A percentile compares a stretch with the other conserved stretches of the same genome.
Conservation (phyloP, 2,888 invertebrate genomes). For the Eristalis arbustorum region DNA sequence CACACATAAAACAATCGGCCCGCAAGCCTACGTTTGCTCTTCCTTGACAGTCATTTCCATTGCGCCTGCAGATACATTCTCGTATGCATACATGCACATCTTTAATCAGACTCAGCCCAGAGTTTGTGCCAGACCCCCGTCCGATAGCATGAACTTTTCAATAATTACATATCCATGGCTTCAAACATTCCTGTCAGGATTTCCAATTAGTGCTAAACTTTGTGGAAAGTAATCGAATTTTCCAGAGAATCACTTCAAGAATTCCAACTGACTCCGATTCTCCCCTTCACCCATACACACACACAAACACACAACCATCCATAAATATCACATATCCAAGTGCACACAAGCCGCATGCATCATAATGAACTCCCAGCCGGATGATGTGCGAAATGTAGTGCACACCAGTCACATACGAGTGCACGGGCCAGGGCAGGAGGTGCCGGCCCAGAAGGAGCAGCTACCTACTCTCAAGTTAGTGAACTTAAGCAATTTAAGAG, state of each 20-base stretch:
- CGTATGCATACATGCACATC: slow-evolving; percentile 3
- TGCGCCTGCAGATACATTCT: neutral
- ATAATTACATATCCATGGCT: slow-evolving; percentile 72
- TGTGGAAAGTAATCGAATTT: slow-evolving; percentile 73
- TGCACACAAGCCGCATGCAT: slow-evolving; percentile 36
- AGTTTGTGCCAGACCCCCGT: slow-evolving; percentile 30
- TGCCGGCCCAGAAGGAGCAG: slow-evolving; percentile 30
- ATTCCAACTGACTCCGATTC: slow-evolving; percentile 49
- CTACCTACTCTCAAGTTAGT: slow-evolving; percentile 51
- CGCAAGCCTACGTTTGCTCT: neutral
- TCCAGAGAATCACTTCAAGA: slow-evolving; percentile 61
- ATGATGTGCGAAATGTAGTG: slow-evolving; percentile 50
- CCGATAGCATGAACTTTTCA: slow-evolving; percentile 69
- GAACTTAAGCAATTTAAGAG: slow-evolving; percentile 69
- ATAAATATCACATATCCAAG: slow-evolving; percentile 28
- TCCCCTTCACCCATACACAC: neutral
- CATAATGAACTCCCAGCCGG: slow-evolving; percentile 44
- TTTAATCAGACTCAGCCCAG: slow-evolving; percentile 11
- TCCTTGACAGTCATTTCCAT: neutral
- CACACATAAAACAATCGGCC: neutral
- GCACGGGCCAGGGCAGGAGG: slow-evolving; percentile 1
- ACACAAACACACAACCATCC: slow-evolving; percentile 20
- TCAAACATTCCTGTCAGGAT: slow-evolving; percentile 72
- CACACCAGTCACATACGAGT: slow-evolving; percentile 4
- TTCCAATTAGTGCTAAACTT: slow-evolving; percentile 73